These are phyloP conservation scores for Melanotaenia duboulayi DNA, from an alignment of 2,113 vertebrate species.

Conservation along the genomic window DNA sequence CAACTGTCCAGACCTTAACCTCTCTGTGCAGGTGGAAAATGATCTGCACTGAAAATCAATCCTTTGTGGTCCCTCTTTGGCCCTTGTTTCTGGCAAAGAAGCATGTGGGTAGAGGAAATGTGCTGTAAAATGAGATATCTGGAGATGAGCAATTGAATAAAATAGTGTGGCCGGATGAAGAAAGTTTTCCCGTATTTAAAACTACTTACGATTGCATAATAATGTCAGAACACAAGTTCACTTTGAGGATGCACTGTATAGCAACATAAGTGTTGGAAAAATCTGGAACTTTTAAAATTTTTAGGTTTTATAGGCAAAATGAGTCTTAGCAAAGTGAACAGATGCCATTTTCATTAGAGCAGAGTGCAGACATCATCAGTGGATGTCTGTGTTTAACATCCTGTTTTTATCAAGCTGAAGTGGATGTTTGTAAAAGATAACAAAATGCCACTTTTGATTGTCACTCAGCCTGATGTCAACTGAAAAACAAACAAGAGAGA, in stretches of 20 bases:
- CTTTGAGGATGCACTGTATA: neutral
- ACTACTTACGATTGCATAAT: conserved; percentile 1
- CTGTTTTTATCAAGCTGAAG: conserved; percentile 11
- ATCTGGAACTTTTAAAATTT: neutral
- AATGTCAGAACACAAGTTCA: neutral
- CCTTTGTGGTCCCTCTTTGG: conserved; percentile 1
- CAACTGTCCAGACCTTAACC: conserved; percentile 7
- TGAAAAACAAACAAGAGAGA: conserved; percentile 3
- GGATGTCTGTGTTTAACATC: conserved; percentile 5
- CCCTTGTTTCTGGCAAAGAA: conserved; percentile 34
- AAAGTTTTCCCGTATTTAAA: neutral
- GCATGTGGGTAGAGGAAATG: conserved; percentile 6
- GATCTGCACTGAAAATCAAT: conserved; percentile 31
- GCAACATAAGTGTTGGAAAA: neutral
- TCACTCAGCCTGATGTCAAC: conserved; percentile 9
- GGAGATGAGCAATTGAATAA: conserved; percentile 31
- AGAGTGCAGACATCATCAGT: conserved; percentile 4
- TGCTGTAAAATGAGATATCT: conserved; percentile 18
- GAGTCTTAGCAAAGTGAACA: neutral
- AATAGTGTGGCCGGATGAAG: conserved; percentile 13
- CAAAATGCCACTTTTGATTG: conserved; percentile 25
- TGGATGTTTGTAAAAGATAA: conserved; percentile 11
- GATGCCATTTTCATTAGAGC: neutral
- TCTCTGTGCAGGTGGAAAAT: conserved; percentile 49
- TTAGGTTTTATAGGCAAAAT: neutral